Base-by-base conservation (phyloP, 2,113 vertebrate genomes). In the Merops nubicus region DNA sequence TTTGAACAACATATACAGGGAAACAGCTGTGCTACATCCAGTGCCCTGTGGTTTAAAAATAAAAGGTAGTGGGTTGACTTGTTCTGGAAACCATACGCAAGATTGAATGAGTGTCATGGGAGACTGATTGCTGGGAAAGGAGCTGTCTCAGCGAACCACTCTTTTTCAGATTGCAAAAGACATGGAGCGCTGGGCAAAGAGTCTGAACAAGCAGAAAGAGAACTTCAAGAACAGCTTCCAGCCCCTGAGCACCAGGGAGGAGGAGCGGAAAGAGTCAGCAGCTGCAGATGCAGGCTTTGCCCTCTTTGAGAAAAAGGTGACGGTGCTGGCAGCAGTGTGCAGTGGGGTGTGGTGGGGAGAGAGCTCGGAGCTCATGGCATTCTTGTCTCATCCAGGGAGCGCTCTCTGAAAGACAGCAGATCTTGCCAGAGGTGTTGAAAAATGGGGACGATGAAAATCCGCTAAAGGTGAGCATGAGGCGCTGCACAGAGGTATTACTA, bases 151-250 rank as follows among this genome's bases (percentile, higher is more conserved):
- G 29, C 79, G 73, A 95, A 74, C 16, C 14, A 12, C 60, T 91
- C 59, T 95, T 8, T 93, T 64, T 81, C 97, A 99, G 99, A 99
- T 99, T 57, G 99, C 99, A 78, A 99, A 99, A 97, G 99, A 99
- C 95, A 99, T 99, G 99, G 99, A 99, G 74, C 98, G 99, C n/a
- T 99, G 99, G 99, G 99, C 99, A 68, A 99, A 99, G 98, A 99
- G 99, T 93, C 97, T 99, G 73, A 99, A 99, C 96, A 99, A 99
- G 85, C 99, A 99, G 96, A 99, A 99, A 77, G 99, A 99, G 93
- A 99, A 99, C 94, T 99, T 99, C 97, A 99, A 97, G 88, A 98
- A 99, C 43, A 99, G 99, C 97, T 99, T 99, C 96, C 99, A 99
- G 92, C 99, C 99, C 0, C 97, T 99, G 74, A 99, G 98, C 95